A percentile compares a stretch with the other conserved stretches of the same genome.
Evolutionary conservation across 2,888 invertebrate genomes (phyloP).

Genomic region (Falcaria lacertinaria): DNA sequence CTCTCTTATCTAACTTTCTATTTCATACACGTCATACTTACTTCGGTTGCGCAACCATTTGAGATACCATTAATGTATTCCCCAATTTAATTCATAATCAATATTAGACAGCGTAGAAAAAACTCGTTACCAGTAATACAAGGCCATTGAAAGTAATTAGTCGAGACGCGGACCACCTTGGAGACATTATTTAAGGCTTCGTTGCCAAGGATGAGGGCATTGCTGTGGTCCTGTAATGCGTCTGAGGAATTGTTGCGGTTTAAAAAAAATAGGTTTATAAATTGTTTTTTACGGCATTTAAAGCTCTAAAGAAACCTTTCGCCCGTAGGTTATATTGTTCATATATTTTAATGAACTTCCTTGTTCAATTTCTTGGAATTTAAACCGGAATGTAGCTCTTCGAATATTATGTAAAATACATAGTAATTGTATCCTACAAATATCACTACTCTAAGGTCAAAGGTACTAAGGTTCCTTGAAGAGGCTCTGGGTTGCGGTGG

Average conservation of each 20-base stretch:
- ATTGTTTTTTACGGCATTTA: background rate
- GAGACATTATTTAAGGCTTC: constrained; percentile 58
- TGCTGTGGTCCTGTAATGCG: constrained; percentile 10
- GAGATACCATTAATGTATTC: constrained; percentile 29
- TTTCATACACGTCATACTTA: constrained; percentile 30
- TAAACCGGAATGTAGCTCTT: constrained; percentile 33
- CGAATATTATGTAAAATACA: no score
- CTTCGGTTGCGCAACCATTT: constrained; percentile 1
- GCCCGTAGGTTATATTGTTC: no score
- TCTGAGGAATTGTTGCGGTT: constrained; percentile 24
- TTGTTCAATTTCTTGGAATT: constrained; percentile 27
- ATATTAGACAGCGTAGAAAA: constrained; percentile 35
- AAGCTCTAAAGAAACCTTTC: no score
- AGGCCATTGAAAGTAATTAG: constrained; percentile 61
- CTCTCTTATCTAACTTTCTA: constrained; percentile 47
- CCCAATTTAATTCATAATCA: constrained; percentile 39
- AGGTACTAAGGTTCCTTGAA: no score
- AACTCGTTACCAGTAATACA: constrained; percentile 33
- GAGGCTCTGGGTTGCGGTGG: no score
- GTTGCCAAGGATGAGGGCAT: constrained; percentile 29
- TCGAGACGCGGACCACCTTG: constrained; percentile 49
- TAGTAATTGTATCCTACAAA: no score
- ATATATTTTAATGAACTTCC: no score
- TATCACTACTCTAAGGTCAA: no score
- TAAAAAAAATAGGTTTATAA: constrained; percentile 5